Conservation (phyloP, 2,888 invertebrate species). For the Cyaniris semiargus region DNA sequence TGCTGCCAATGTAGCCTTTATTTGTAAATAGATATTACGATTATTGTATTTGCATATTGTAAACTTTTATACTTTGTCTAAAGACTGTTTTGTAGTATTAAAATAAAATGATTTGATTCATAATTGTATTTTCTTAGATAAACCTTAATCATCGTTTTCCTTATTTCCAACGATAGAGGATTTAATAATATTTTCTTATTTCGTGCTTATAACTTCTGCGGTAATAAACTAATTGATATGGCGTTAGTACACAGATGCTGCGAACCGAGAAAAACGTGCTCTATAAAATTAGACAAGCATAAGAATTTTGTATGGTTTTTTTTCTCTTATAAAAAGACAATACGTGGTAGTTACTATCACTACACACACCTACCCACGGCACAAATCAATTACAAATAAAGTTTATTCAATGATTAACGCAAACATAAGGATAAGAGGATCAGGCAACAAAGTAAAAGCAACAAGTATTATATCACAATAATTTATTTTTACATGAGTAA, state of each 20-base stretch:
- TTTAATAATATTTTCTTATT: no score
- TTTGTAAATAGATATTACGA: constrained; percentile 32
- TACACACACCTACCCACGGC: no score
- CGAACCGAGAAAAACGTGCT: no score
- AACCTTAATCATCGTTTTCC: background rate
- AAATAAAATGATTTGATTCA: constrained; percentile 9
- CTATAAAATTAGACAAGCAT: no score
- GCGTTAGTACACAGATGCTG: no score
- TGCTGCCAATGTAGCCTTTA: constrained; percentile 31
- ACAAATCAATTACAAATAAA: no score
- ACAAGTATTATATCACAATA: constrained; percentile 75
- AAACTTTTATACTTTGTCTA: constrained; percentile 22
- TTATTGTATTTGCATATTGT: constrained; percentile 2
- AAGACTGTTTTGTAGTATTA: constrained; percentile 28
- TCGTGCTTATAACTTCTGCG: no score
- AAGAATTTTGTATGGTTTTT: no score
- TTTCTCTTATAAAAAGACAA: no score
- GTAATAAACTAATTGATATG: no score
- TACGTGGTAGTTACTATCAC: no score
- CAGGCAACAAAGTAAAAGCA: constrained; percentile 39
- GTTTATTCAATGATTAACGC: no score
- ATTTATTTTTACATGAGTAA: constrained; percentile 80
- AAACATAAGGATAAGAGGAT: background rate
- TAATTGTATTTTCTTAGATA: background rate
- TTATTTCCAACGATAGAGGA: background rate